phyloP scores from a whole-genome alignment of 2,888 invertebrate genomes.

The Chrysolina americana region DNA sequence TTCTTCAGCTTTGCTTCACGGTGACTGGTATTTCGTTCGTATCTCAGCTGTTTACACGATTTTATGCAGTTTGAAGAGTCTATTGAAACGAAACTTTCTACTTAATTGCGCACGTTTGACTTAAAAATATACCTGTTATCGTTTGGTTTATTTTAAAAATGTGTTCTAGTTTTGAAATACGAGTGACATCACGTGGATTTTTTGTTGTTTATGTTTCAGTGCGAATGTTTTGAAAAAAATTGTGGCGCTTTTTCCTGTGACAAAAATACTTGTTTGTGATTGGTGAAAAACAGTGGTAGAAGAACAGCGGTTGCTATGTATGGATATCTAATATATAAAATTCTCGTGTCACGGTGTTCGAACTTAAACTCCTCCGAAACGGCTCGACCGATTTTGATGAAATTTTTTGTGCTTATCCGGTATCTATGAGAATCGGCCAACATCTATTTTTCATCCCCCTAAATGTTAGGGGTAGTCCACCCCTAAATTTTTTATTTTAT shows the following conservation, averaged over 20 bases:
- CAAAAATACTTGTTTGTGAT: conserved; percentile 38
- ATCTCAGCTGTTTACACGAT: conserved; percentile 26
- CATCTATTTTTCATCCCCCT: too few species aligned
- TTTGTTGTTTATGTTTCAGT: conserved; percentile 2
- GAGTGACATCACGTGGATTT: conserved; percentile 7
- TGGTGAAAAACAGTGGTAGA: conserved; percentile 8
- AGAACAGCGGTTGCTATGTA: conserved; percentile 49
- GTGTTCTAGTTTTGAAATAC: conserved; percentile 19
- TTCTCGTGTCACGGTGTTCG: too few species aligned
- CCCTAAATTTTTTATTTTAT: too few species aligned
- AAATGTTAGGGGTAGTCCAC: too few species aligned
- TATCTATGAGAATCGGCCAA: too few species aligned
- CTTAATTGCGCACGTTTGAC: conserved; percentile 19
- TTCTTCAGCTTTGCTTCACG: conserved; percentile 35
- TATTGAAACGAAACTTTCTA: conserved; percentile 9
- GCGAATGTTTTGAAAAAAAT: conserved; percentile 1
- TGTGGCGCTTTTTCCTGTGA: conserved; percentile 37
- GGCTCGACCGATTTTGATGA: too few species aligned
- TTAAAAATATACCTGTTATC: conserved; percentile 25
- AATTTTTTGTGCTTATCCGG: too few species aligned
- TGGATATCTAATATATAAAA: too few species aligned
- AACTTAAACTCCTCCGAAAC: too few species aligned
- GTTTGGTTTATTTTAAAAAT: conserved; percentile 30
- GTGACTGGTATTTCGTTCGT: conserved; percentile 14
- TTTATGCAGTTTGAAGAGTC: conserved; percentile 20